Base-by-base conservation (phyloP, 1,140 invertebrate species). In the Magallana gigas region DNA sequence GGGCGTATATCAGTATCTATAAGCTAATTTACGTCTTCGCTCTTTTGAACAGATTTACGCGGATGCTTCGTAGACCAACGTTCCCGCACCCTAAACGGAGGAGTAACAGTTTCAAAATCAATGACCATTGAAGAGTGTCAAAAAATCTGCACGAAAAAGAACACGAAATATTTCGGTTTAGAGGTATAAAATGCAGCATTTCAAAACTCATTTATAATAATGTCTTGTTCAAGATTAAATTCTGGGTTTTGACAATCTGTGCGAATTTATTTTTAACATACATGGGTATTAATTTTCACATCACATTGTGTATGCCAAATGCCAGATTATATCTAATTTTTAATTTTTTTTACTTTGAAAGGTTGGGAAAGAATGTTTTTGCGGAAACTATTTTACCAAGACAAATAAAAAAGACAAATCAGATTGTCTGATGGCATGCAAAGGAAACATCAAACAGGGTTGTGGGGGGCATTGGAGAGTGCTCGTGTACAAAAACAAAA, bases 401-500 rank as follows among this genome's bases (percentile, higher is more conserved):
- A 57, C 87, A 16, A 83, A 88, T 9, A 84, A 57, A 58, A 84
- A 29, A 11, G 23, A 81, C 12, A 89, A 91, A 11, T 80, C 29
- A 1, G 87, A 89, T 8, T 93, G 92, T 86, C 87, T 87, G 16
- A 89, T 68, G 83, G 57, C 56, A 14, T 93, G 92, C 86, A 48
- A 14, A 6, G 92, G 92, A 23, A 90, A 92, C 84, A 29, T 8
- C 2, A 57, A 87, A 16, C 87, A 90, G 68, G 83, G 81, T 9
- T 93, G 92, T 83, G 92, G 92, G 14, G 92, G 92, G 0, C n/a
- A 8, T 0, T 91, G 88, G 89, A 88, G 85, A 18, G 81, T 91
- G 8, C 89, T 89, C 64, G 87, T 92, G 4, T 92, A 92, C 57
- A 87, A 83, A 29, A 76, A 76, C 23, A 36, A 11, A 8, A 76